Conservation (phyloP, 2,797 vertebrate genomes). For the Picus viridis region DNA sequence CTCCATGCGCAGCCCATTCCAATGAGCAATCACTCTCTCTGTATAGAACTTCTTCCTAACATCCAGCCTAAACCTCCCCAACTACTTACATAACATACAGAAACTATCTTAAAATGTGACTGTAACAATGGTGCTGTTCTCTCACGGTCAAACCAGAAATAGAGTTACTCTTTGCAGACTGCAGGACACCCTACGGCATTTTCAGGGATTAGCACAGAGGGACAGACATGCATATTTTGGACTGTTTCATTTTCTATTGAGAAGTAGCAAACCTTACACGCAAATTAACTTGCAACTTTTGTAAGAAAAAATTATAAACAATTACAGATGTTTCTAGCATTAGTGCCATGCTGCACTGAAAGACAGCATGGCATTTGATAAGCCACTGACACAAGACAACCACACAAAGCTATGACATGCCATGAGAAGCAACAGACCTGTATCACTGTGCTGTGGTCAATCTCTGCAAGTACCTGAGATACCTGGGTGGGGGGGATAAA, state of each 20-base stretch:
- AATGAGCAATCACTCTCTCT: too few species aligned
- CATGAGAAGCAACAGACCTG: not conserved
- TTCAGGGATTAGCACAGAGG: not conserved
- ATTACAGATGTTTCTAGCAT: not conserved
- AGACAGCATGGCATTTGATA: not conserved
- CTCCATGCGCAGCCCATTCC: too few species aligned
- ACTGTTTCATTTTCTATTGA: not conserved
- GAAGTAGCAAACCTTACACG: not conserved
- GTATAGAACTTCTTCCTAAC: too few species aligned
- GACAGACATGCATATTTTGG: not conserved
- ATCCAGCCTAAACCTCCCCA: too few species aligned
- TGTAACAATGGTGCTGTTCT: not conserved
- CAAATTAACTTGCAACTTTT: not conserved
- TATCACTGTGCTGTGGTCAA: accelerated
- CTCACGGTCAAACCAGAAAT: not conserved
- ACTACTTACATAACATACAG: not conserved
- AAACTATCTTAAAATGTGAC: not conserved
- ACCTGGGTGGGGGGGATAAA: not conserved
- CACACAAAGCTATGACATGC: not conserved
- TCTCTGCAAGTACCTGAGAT: not conserved
- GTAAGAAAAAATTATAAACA: not conserved
- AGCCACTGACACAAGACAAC: not conserved
- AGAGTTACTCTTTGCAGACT: not conserved
- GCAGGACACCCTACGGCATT: not conserved
- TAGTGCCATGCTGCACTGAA: not conserved